A percentile compares a stretch with the other conserved stretches of the same genome.
These are phyloP conservation scores for Nothoprocta pentlandii DNA, from an alignment of 2,113 vertebrate species.

Conservation along the genomic window DNA sequence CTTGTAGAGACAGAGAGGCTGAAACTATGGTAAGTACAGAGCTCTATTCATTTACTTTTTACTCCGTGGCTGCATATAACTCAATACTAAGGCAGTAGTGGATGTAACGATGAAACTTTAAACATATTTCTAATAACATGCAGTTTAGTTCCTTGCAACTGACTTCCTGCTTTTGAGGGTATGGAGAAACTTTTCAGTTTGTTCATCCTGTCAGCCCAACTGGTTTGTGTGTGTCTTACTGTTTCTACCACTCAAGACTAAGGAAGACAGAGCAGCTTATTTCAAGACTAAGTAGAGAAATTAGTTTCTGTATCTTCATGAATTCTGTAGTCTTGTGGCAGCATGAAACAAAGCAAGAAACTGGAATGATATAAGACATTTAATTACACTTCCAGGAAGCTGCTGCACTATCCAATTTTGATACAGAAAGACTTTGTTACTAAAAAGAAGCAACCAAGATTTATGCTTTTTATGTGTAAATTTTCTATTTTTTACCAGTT, in stretches of 20 bases:
- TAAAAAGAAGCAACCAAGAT: neutral
- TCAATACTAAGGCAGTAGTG: neutral
- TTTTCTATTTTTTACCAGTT: neutral
- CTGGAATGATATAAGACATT: neutral
- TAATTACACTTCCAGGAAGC: neutral
- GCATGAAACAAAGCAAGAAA: neutral
- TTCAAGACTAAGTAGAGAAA: neutral
- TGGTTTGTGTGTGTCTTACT: neutral
- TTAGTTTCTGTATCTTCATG: neutral
- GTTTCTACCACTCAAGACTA: neutral
- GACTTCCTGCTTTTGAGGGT: neutral
- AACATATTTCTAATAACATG: neutral
- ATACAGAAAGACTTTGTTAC: neutral
- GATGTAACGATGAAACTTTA: neutral
- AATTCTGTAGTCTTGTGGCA: neutral
- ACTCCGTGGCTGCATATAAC: neutral
- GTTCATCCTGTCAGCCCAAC: neutral
- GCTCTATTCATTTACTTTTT: neutral
- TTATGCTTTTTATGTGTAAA: neutral
- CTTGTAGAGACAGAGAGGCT: neutral
- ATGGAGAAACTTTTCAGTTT: neutral
- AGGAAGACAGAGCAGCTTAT: neutral
- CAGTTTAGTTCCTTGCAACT: neutral
- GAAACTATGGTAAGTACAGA: slow-evolving; percentile 59
- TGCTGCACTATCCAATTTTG: neutral